phyloP scores from a whole-genome alignment of 2,113 vertebrate genomes.

The Lontra canadensis region DNA sequence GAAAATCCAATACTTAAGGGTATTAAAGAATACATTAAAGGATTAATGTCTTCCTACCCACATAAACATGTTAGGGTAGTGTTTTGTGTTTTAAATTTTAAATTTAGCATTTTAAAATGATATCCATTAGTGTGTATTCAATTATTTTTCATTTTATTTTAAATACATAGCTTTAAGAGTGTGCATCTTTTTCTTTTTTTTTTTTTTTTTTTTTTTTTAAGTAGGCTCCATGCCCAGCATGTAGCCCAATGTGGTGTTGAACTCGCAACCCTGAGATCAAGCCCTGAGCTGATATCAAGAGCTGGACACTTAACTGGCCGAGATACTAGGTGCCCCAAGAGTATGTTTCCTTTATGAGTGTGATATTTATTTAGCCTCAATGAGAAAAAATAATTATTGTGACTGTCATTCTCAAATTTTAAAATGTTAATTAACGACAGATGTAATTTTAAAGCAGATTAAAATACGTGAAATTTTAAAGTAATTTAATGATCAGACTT shows the following conservation, averaged over 20 bases:
- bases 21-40: neutral
- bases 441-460: neutral
- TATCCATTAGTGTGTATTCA: neutral
- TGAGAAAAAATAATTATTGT: neutral
- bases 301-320: neutral
- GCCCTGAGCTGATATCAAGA: neutral
- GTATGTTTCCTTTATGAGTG: neutral
- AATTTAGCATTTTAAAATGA: neutral
- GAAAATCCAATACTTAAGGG: neutral
- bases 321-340: neutral
- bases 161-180: neutral
- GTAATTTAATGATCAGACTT: neutral
- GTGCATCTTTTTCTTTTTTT: neutral
- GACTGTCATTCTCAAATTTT: neutral
- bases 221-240: neutral
- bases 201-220: neutral
- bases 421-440: neutral
- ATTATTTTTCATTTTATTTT: constrained; percentile 21
- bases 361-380: neutral
- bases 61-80: neutral
- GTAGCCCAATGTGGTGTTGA: neutral
- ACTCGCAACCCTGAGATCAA: neutral
- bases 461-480: neutral
- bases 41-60: neutral
- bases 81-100: constrained; percentile 17